Evolutionary conservation across 2,888 invertebrate genomes (phyloP), one percentile per base, ranked within the genome.

Genomic region (Plebejus anna): DNA sequence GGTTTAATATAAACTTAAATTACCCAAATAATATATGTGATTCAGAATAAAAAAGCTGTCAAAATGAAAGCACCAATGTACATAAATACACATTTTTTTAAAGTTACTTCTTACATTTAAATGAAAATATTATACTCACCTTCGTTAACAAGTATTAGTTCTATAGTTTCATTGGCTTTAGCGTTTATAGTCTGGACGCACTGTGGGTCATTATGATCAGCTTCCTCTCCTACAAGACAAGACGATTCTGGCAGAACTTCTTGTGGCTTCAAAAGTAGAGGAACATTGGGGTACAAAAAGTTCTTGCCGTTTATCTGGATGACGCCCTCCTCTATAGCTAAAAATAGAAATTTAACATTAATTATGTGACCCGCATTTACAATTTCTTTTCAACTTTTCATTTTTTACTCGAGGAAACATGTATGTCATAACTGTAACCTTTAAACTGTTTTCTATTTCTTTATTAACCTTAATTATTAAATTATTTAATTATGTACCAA

Each of bases 121-220:
- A 38, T 38, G 38, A 47, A 47, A 47, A 47, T 47, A 2, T 47
- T 7, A 55, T 32, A 42, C 57, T 57, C 81, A 94, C 96, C 96
- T 93, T 95, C 94, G 83, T 96, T 95, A 13, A 95, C 94, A 70
- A 96, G 83, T 70, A 95, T 89, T 5, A 96, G 82, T 83, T 96
- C 96, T 16, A 96, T 85, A 0, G 90, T 85, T 71, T 94, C 92
- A 77, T 91, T 92, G 22, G 91, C 84, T 5, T 87, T 84, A 0
- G 95, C 89, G 79, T 94, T 89, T 32, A 96, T 80, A 1, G 94
- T 83, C 81, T 95, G 95, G 2, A 95, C 81, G 80, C 96, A 96
- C 80, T 95, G 95, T 0, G 89, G 83, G 32, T 92, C 90, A 42
- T 82, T 81, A 13, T 88, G 85, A 51, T 80, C 82, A 0, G 79